Evolutionary conservation across 2,113 vertebrate species (phyloP).

Genomic region (Oophaga pumilio): DNA sequence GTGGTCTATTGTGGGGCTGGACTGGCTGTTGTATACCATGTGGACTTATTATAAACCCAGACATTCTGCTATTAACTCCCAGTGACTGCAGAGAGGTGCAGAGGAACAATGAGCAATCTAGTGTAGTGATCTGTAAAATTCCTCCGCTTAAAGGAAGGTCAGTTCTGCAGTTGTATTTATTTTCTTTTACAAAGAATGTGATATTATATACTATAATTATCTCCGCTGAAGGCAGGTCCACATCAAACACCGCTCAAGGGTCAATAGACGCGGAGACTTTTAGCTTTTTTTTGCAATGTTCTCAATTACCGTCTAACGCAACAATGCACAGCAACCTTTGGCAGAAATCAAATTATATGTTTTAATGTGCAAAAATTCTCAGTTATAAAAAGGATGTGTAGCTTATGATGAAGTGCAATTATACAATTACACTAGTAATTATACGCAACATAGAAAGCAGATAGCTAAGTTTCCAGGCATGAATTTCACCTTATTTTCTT

Average conservation of each 20-base stretch:
- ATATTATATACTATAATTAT: constrained; percentile 27
- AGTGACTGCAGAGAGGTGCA: neutral
- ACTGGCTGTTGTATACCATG: neutral
- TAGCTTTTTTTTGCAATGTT: neutral
- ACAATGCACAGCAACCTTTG: neutral
- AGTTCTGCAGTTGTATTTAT: constrained; percentile 15
- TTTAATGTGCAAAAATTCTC: constrained; percentile 21
- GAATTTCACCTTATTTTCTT: neutral
- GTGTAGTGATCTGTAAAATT: constrained; percentile 9
- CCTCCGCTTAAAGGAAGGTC: neutral
- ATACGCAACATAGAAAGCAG: neutral
- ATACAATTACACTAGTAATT: constrained; percentile 9
- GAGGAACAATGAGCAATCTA: neutral
- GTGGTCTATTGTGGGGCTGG: too few species aligned
- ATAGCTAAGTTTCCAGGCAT: neutral
- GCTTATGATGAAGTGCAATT: constrained; percentile 15
- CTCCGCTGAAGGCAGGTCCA: neutral
- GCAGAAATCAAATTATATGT: constrained; percentile 1
- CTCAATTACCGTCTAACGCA: constrained; percentile 22
- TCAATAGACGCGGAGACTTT: neutral
- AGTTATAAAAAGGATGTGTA: constrained; percentile 17
- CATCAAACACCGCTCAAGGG: neutral
- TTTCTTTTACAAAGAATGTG: neutral
- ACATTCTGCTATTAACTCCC: neutral
- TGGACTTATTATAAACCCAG: neutral